Evolutionary conservation across 2,888 invertebrate genomes (phyloP).

Genomic region (Cordilura impudica): DNA sequence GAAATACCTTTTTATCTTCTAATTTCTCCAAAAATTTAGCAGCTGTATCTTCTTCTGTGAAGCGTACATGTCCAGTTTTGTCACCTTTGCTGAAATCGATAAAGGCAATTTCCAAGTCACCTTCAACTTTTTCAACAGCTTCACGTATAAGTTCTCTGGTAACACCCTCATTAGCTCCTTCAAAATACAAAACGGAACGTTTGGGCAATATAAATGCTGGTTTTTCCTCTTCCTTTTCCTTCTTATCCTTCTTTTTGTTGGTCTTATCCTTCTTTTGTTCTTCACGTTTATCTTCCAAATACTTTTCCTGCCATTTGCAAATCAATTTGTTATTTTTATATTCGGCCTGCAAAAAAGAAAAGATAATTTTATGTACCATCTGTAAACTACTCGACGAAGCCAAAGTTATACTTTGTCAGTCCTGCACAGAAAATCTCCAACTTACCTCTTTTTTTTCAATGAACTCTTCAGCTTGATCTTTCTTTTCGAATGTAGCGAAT

Average conservation of each 20-base stretch:
- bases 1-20: constrained; percentile 81
- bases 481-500: constrained; percentile 90
- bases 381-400: no score
- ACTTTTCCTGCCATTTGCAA: constrained; percentile 85
- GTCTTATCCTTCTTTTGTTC: constrained; percentile 82
- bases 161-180: constrained; percentile 80
- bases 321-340: constrained; percentile 83
- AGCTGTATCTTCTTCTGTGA: constrained; percentile 85
- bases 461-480: constrained; percentile 89
- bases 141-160: constrained; percentile 87
- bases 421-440: background rate
- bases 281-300: constrained; percentile 83
- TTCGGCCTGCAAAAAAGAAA: constrained; percentile 78
- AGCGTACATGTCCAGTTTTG: constrained; percentile 85
- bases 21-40: constrained; percentile 82
- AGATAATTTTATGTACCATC: no score
- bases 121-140: constrained; percentile 79
- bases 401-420: no score
- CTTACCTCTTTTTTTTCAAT: constrained; percentile 81
- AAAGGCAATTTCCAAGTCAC: constrained; percentile 81
- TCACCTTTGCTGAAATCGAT: constrained; percentile 88
- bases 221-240: constrained; percentile 75
- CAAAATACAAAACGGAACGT: constrained; percentile 86
- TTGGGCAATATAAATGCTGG: constrained; percentile 80
- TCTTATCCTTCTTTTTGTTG: constrained; percentile 79